A percentile compares a stretch with the other conserved stretches of the same genome.
Conservation (phyloP, 2,113 vertebrate species). For the Melanocharis versteri region DNA sequence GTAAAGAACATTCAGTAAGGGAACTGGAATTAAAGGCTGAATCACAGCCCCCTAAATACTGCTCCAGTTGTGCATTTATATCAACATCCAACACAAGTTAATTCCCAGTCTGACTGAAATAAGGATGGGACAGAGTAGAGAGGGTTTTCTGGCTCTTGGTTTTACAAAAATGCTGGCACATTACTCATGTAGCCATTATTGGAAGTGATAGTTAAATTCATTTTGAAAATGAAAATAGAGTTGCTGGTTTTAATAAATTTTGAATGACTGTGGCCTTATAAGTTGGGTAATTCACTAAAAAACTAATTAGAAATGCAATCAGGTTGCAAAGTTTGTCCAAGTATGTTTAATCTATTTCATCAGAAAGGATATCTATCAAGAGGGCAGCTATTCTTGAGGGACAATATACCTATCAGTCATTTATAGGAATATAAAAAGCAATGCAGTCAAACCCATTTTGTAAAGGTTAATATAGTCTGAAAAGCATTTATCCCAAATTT, state of each 20-base stretch:
- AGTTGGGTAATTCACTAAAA: conserved; percentile 46
- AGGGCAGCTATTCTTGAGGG: conserved; percentile 44
- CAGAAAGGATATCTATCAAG: conserved; percentile 31
- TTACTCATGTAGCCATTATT: not conserved
- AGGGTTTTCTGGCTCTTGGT: not conserved
- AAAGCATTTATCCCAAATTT: conserved; percentile 57
- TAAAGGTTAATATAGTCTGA: conserved; percentile 70
- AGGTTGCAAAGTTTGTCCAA: conserved; percentile 52
- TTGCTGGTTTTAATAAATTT: not conserved
- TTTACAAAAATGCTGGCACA: not conserved
- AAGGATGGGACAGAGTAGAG: not conserved
- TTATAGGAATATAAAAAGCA: conserved; percentile 58
- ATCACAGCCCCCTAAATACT: not conserved
- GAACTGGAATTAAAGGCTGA: not conserved
- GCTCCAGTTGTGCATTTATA: not conserved
- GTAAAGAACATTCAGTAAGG: not conserved
- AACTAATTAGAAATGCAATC: conserved; percentile 62
- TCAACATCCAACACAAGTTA: not conserved
- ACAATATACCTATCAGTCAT: conserved; percentile 30
- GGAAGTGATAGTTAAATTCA: not conserved
- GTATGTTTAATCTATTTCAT: conserved; percentile 48
- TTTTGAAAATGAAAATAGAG: conserved; percentile 12
- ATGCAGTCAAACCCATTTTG: conserved; percentile 42
- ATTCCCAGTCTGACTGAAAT: not conserved
- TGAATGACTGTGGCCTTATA: not conserved